These are phyloP conservation scores for Psittacula cyanocephala DNA, from an alignment of 2,113 vertebrate genomes.

Conservation along the genomic window DNA sequence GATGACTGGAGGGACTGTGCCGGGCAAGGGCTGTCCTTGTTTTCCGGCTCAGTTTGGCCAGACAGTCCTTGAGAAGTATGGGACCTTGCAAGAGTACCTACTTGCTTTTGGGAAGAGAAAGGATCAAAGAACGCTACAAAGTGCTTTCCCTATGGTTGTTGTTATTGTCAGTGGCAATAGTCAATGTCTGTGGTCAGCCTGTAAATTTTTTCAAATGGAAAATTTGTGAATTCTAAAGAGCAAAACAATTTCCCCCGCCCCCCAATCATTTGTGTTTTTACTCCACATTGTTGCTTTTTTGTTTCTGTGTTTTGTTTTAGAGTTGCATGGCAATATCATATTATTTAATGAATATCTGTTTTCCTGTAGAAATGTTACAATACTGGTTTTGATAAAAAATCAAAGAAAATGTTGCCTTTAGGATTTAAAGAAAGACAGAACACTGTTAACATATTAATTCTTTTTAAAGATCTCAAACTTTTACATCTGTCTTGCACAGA, in stretches of 20 bases:
- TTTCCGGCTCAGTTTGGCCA: not conserved
- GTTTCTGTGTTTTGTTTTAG: not conserved
- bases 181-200: not conserved
- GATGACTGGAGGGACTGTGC: too few relatives aligned
- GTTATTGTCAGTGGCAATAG: not conserved
- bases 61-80: not conserved
- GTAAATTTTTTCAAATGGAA: not conserved
- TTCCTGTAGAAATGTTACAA: not conserved
- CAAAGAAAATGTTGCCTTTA: not conserved
- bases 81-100: not conserved
- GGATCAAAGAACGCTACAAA: not conserved
- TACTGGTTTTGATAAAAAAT: not conserved
- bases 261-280: not conserved
- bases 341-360: not conserved
- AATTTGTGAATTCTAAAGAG: not conserved
- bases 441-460: not conserved
- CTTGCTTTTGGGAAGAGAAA: not conserved
- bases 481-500: not conserved
- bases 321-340: not conserved
- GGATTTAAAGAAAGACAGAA: not conserved
- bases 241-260: not conserved
- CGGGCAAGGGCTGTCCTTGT: not conserved
- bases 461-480: not conserved
- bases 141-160: not conserved
- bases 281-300: not conserved